These are phyloP conservation scores for Caenorhabditis remanei DNA, from an alignment of 1,140 invertebrate genomes.

Conservation along the genomic window DNA sequence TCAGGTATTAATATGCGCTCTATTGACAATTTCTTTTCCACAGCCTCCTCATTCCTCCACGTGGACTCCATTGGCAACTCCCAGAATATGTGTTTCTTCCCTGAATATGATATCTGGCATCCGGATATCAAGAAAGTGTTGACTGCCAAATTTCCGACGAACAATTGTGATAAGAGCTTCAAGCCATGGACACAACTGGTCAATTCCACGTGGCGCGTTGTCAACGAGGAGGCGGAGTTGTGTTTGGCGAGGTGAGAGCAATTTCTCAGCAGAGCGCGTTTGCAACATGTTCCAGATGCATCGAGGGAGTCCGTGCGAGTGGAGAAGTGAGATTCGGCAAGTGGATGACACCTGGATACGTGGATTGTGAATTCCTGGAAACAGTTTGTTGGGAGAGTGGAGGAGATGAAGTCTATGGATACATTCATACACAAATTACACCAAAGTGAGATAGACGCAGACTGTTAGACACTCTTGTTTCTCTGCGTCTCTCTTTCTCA, in stretches of 20 bases:
- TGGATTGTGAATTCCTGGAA: slow-evolving; percentile 11
- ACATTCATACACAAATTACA: not conserved
- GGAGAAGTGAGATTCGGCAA: not conserved
- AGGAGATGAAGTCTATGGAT: not conserved
- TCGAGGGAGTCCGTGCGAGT: not conserved
- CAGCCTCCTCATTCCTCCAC: too few relatives aligned
- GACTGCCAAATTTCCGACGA: not conserved
- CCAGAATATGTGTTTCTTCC: not conserved
- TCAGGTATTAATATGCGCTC: too few relatives aligned
- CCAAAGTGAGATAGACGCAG: not conserved
- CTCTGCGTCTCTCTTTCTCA: too few relatives aligned
- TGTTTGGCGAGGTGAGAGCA: not conserved
- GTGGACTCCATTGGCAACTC: not conserved
- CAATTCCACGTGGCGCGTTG: not conserved
- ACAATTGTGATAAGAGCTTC: not conserved
- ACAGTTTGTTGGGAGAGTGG: not conserved
- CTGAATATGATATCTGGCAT: slow-evolving; percentile 9
- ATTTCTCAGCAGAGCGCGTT: too few relatives aligned
- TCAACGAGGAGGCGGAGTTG: not conserved
- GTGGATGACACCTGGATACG: not conserved
- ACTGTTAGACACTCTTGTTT: too few relatives aligned
- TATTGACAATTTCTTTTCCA: too few relatives aligned
- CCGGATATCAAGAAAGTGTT: not conserved
- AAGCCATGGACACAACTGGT: not conserved
- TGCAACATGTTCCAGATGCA: not conserved